Conservation (phyloP, 2,797 vertebrate genomes). For the Microtus obscurus region DNA sequence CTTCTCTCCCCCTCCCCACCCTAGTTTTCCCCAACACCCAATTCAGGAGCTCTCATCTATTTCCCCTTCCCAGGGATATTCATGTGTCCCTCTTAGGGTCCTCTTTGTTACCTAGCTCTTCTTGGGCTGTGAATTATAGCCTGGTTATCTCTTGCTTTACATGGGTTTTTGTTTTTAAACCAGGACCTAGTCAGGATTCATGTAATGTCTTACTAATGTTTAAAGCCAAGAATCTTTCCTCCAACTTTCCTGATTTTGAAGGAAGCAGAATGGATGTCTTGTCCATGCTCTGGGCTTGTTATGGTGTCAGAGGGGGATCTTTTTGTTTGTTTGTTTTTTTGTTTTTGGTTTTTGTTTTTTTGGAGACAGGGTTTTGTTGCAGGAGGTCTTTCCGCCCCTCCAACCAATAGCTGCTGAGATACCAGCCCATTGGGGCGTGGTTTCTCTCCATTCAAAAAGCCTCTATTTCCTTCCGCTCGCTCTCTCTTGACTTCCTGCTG, state of each 20-base stretch:
- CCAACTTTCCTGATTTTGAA: constrained; percentile 71
- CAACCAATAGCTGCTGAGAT: too few species aligned
- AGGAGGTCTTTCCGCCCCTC: too few species aligned
- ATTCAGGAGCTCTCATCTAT: neutral
- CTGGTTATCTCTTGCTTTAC: neutral
- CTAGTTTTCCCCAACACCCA: neutral
- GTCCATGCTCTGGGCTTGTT: constrained; percentile 60
- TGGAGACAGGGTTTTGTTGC: neutral
- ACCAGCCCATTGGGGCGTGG: too few species aligned
- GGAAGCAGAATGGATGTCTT: constrained; percentile 71
- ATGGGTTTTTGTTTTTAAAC: constrained; percentile 51
- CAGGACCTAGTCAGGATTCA: constrained; percentile 71
- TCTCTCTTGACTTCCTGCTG: too few species aligned
- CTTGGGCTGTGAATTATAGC: neutral
- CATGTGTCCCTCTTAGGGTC: neutral
- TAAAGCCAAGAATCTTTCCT: constrained; percentile 73
- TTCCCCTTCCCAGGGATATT: neutral
- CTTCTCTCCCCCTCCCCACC: neutral
- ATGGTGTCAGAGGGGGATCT: constrained; percentile 37
- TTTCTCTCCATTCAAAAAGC: too few species aligned
- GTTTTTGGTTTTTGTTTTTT: neutral
- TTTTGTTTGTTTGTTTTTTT: neutral
- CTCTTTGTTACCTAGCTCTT: neutral
- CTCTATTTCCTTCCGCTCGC: too few species aligned
- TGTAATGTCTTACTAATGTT: constrained; percentile 69